Evolutionary conservation across 2,113 vertebrate genomes (phyloP), one percentile per base, ranked within the genome.

Genomic region (Pelobates fuscus): DNA sequence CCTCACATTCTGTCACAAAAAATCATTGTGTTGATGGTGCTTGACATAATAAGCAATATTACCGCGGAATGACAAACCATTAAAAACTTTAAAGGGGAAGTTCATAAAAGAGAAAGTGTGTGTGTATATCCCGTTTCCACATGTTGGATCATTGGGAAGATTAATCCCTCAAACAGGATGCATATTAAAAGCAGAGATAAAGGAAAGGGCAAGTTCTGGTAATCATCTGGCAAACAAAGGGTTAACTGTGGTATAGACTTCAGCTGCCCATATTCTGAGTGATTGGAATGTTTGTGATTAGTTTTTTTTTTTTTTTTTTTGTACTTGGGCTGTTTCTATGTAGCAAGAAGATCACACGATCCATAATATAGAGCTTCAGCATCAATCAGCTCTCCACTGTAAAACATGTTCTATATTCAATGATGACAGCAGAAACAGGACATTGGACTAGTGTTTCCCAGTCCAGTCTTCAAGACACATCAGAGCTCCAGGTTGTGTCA

Each of bases 1-100:
- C 43, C 61, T 65, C 63, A 75, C 32, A 75, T 58, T 75, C 72
- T 59, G 61, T 57, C 67, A 46, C 41, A 15, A 59, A n/a, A 68
- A 46, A 60, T 67, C 49, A 49, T 67, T 67, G 37, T 76, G 46
- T 67, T 67, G 52, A 66, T 23, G 57, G 26, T 20, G 59, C 29
- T 6, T 30, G 67, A 67, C 46, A 67, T 44, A 60, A 41, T n/a
- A 12, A 82, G 77, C 27, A 14, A 0, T 41, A 43, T 62, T 41
- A 68, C 67, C 55, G 21, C 1, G 15, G 70, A 63, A 74, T 65
- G 61, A 71, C 58, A 11, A 15, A 75, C 58, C 6, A 25, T 20
- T 26, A 63, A 80, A 72, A 70, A 66, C 55, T 55, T 1, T 20
- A 29, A 67, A 66, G 60, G 49, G 29, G 17, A 63, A 0, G 44